Evolutionary conservation across 2,888 invertebrate genomes (phyloP), one percentile per base, ranked within the genome.

Genomic region (Melanophora roralis): DNA sequence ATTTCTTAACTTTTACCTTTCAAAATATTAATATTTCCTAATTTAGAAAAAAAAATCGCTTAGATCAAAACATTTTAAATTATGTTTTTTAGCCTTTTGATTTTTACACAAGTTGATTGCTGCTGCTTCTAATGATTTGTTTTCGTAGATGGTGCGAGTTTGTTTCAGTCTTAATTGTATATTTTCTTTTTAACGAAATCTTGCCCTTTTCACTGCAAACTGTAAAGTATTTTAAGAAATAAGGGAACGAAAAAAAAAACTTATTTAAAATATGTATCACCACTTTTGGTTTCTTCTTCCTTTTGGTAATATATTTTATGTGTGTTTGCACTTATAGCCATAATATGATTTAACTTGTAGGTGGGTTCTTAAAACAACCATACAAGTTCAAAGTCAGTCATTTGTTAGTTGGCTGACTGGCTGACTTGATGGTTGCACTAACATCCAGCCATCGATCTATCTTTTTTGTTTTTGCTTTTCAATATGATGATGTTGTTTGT

Each of bases 291-390:
- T 71, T 76, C 69, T 62, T n/a, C n/a, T 60, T 38, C 12, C 49
- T 65, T 36, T 19, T 55, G 51, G 9, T 40, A 49, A 69, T 38
- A 53, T 11, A 47, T 27, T 5, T 5, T 27, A 27, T 27, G 2
- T 36, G 38, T 45, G 64, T 57, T 64, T 19, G 62, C 34, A 40
- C 21, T 49, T 59, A 16, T 43, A 43, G 16, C 27, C 27, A 6
- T 27, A 6, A 27, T 74, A 36, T 78, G 74, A 64, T 67, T 79
- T 65, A 21, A 72, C 71, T 80, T 80, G 80, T 76, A 80, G 80
- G 80, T 80, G 80, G 80, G 72, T 80, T 76, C 53, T 60, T 11
- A 68, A 51, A 75, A 75, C 65, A 79, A 62, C 69, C 60, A 68
- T 62, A 47, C 36, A 49, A 51, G 57, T 16, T 45, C 19, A 19